Percentiles rank a stretch among this genome's conserved stretches.
These are phyloP conservation scores for Chrysolina haemoptera DNA, from an alignment of 2,888 invertebrate genomes.

Conservation along the genomic window DNA sequence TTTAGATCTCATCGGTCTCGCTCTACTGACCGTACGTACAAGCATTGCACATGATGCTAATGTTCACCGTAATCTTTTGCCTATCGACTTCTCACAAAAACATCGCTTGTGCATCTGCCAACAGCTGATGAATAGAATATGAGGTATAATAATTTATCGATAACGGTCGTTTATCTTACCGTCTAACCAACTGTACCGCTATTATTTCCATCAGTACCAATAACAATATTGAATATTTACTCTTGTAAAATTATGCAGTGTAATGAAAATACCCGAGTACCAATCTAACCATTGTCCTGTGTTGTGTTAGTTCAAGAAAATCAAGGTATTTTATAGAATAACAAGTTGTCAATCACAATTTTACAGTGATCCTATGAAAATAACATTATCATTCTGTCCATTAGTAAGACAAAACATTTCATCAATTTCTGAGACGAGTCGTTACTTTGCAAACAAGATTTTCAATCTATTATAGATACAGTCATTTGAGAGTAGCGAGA, in stretches of 20 bases:
- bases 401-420: too few species aligned
- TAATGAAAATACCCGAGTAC: neutral
- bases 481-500: too few species aligned
- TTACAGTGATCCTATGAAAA: too few species aligned
- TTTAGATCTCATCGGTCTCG: too few species aligned
- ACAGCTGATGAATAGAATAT: conserved; percentile 18
- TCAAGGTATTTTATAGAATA: too few species aligned
- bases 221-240: neutral
- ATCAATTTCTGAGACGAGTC: too few species aligned
- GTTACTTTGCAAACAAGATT: too few species aligned
- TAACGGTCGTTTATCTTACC: conserved; percentile 22
- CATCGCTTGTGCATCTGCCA: neutral
- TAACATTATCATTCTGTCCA: too few species aligned
- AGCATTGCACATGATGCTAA: neutral
- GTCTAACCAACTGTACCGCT: conserved; percentile 21
- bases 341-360: too few species aligned
- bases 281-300: neutral
- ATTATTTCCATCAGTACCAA: neutral
- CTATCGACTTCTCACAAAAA: neutral
- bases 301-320: too few species aligned
- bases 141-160: neutral
- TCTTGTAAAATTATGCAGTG: neutral
- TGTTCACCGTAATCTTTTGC: neutral
- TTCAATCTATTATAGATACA: too few species aligned
- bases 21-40: too few species aligned